A percentile compares a stretch with the other conserved stretches of the same genome.
These are phyloP conservation scores for Noctua pronuba DNA, from an alignment of 2,888 invertebrate species.

Conservation along the genomic window DNA sequence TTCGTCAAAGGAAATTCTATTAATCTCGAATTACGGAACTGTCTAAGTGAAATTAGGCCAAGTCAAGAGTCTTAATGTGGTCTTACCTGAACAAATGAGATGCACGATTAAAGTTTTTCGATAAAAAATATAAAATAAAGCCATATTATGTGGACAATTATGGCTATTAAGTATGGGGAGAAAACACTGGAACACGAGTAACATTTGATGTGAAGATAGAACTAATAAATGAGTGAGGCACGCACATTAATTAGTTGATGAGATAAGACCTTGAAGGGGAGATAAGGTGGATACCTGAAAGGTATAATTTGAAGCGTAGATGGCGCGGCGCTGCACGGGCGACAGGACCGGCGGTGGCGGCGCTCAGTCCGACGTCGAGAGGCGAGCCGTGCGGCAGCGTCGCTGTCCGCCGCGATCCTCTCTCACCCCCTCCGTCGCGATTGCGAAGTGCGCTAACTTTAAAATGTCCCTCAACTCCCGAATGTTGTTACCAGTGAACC, in stretches of 20 bases:
- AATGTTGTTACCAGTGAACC: slow-evolving; percentile 72
- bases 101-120: slow-evolving; percentile 6
- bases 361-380: slow-evolving; percentile 75
- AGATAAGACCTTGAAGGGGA: slow-evolving; percentile 69
- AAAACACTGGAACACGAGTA: slow-evolving; percentile 43
- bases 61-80: slow-evolving; percentile 48
- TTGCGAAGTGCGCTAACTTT: slow-evolving; percentile 80
- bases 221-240: slow-evolving; percentile 67
- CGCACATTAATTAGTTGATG: slow-evolving; percentile 71
- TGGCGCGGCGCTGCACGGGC: slow-evolving; percentile 67
- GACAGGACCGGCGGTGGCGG: slow-evolving; percentile 57
- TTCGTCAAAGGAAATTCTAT: slow-evolving; percentile 66
- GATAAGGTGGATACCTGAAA: slow-evolving; percentile 76
- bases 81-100: slow-evolving; percentile 35
- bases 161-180: slow-evolving; percentile 7
- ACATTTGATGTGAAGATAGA: slow-evolving; percentile 59
- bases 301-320: slow-evolving; percentile 71
- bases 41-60: slow-evolving; percentile 57
- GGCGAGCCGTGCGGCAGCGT: slow-evolving; percentile 71
- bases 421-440: slow-evolving; percentile 62
- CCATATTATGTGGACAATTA: slow-evolving; percentile 9
- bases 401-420: slow-evolving; percentile 60
- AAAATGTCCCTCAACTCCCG: slow-evolving; percentile 79
- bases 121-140: slow-evolving; percentile 16
- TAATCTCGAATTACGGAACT: slow-evolving; percentile 66